phyloP scores from a whole-genome alignment of 2,888 invertebrate genomes.

The Cerastis leucographa region DNA sequence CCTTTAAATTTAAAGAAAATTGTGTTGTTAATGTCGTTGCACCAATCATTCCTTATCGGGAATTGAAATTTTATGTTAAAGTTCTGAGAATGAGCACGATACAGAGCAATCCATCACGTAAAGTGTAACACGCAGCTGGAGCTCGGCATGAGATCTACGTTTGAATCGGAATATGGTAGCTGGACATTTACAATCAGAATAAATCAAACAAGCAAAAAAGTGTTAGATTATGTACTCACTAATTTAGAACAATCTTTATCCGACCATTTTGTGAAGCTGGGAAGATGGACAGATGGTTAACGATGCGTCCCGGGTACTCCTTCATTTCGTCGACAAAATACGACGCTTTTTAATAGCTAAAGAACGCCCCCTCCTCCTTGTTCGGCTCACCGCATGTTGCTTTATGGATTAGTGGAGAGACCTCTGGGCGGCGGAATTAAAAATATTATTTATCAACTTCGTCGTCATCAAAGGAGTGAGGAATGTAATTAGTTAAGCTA shows the following conservation, averaged over 20 bases:
- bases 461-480: constrained; percentile 16
- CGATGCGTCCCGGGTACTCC: constrained; percentile 17
- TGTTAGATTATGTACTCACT: constrained; percentile 33
- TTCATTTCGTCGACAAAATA: constrained; percentile 48
- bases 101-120: constrained; percentile 46
- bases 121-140: constrained; percentile 45
- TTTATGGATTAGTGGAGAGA: constrained; percentile 44
- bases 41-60: background rate
- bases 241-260: constrained; percentile 33
- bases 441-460: constrained; percentile 35
- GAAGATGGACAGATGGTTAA: constrained; percentile 22
- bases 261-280: constrained; percentile 5
- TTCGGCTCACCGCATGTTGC: constrained; percentile 35
- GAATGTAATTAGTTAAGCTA: constrained; percentile 13
- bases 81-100: constrained; percentile 11
- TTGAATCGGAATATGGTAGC: constrained; percentile 56
- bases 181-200: constrained; percentile 44
- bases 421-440: constrained; percentile 36
- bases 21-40: background rate
- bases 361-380: constrained; percentile 7
- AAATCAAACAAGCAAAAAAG: constrained; percentile 55
- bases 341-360: constrained; percentile 50
- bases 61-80: constrained; percentile 4
- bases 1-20: constrained; percentile 6
- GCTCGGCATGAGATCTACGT: constrained; percentile 43